Evolutionary conservation across 2,888 invertebrate genomes (phyloP), one percentile per base, ranked within the genome.

Genomic region (Nymphalis c-album): DNA sequence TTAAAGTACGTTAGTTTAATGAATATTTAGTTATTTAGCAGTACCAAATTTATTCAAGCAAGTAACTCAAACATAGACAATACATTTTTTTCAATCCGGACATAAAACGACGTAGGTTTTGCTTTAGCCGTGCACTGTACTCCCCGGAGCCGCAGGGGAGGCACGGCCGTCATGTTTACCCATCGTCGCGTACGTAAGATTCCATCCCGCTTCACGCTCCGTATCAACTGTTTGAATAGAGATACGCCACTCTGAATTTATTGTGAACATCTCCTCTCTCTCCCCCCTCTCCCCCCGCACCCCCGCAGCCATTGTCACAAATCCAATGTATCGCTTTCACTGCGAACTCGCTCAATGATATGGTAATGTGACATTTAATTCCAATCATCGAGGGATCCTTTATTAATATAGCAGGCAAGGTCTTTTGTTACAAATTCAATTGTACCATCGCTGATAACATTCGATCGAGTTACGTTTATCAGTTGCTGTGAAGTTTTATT

Each of bases 221-320:
- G 83, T 80, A 88, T 90, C 90, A 89, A 90, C 87, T 88, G 90
- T 91, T 91, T 91, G 91, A 92, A 91, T 92, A 90, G 88, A 90
- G 84, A 88, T 87, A 89, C 87, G 86, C 84, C 81, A 81, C 86
- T 85, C 85, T 82, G 85, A 85, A 86, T 90, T 90, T 90, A 91
- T 89, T 90, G 90, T 90, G 84, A 83, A 82, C 83, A 81, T 74
- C 78, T 70, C 74, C 69, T 47, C 47, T 46, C 47, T 50, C 68
- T 67, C 74, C 70, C 72, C 69, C 72, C 69, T 64, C 70, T 72
- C 71, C 68, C 73, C 65, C 76, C 71, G 72, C 70, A 26, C 68
- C 72, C 73, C 70, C 69, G 71, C 65, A 78, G 68, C 80, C 82
- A 88, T 87, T 89, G 90, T 90, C 81, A 81, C 84, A 90, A 89